Percentiles rank a stretch among this genome's conserved stretches.
Conservation (phyloP, 2,888 invertebrate species). For the Corbicula japonica region DNA sequence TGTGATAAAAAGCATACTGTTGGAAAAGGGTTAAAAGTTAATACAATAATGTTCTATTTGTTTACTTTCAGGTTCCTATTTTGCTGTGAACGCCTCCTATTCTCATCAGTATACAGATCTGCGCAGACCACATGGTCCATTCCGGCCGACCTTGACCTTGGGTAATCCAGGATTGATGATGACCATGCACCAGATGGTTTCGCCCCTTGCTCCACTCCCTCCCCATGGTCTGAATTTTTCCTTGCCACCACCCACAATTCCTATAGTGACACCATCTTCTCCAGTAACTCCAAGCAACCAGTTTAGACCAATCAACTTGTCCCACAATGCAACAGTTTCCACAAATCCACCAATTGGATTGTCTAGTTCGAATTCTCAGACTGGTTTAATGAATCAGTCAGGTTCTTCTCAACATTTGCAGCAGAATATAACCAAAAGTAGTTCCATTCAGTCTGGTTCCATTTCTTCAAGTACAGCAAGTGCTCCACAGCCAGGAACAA, state of each 20-base stretch:
- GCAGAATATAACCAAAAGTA: background rate
- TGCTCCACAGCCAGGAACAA: constrained; percentile 11
- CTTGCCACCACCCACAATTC: background rate
- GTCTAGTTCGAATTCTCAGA: background rate
- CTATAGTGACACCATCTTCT: too few relatives aligned
- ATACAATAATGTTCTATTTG: too few relatives aligned
- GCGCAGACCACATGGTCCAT: constrained; percentile 34
- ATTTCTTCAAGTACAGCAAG: background rate
- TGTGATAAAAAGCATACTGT: too few relatives aligned
- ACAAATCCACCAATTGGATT: constrained; percentile 19
- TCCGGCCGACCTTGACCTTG: constrained; percentile 46
- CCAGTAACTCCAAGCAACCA: constrained; percentile 4
- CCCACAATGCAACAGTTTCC: constrained; percentile 30
- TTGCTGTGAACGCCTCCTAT: constrained; percentile 78
- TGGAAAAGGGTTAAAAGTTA: too few relatives aligned
- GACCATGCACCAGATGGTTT: background rate
- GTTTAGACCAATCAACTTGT: constrained; percentile 39
- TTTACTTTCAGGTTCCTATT: constrained; percentile 78
- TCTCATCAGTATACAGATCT: constrained; percentile 81
- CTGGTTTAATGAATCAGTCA: constrained; percentile 2
- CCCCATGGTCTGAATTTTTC: background rate
- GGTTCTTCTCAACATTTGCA: constrained; percentile 4
- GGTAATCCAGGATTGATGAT: constrained; percentile 40
- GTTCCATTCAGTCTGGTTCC: constrained; percentile 27
- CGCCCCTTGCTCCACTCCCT: background rate